A percentile compares a stretch with the other conserved stretches of the same genome.
Conservation (phyloP, 1,140 invertebrate genomes). For the Drosophila leontia region DNA sequence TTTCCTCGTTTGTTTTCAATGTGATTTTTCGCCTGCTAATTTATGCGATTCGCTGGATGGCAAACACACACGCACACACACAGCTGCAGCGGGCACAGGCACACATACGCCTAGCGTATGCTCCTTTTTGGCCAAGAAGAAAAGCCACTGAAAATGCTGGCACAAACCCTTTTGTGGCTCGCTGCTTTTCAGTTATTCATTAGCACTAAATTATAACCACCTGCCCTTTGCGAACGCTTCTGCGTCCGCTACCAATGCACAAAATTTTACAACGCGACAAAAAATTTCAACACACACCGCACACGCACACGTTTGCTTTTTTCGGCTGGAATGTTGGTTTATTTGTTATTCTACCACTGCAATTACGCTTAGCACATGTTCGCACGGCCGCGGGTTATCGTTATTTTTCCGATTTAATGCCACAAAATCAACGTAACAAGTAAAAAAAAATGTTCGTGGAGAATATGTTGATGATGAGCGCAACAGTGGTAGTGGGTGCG, state of each 20-base stretch:
- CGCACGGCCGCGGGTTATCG: constrained; percentile 22
- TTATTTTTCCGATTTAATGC: constrained; percentile 38
- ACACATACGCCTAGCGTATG: constrained; percentile 56
- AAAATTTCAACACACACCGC: constrained; percentile 52
- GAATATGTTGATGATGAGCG: constrained; percentile 74
- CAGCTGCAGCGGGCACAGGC: neutral
- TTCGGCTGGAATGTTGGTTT: constrained; percentile 36
- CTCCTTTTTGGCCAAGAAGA: constrained; percentile 60
- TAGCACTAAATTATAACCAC: constrained; percentile 41
- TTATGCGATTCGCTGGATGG: constrained; percentile 64
- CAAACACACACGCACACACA: constrained; percentile 45
- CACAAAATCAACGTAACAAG: constrained; percentile 57
- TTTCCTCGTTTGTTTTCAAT: constrained; percentile 45
- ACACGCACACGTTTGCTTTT: constrained; percentile 36
- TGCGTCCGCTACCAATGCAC: constrained; percentile 53
- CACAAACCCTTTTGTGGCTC: constrained; percentile 21
- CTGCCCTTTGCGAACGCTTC: constrained; percentile 48
- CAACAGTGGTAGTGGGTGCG: constrained; percentile 72
- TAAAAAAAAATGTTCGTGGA: constrained; percentile 70
- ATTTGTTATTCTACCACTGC: constrained; percentile 22
- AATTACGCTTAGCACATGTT: constrained; percentile 45
- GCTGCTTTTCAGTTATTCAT: constrained; percentile 21
- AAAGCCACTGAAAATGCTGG: constrained; percentile 49
- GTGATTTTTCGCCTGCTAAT: constrained; percentile 50
- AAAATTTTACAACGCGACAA: constrained; percentile 78